These are phyloP conservation scores for Platynereis dumerilii DNA, from an alignment of 2,888 invertebrate genomes.

Conservation along the genomic window DNA sequence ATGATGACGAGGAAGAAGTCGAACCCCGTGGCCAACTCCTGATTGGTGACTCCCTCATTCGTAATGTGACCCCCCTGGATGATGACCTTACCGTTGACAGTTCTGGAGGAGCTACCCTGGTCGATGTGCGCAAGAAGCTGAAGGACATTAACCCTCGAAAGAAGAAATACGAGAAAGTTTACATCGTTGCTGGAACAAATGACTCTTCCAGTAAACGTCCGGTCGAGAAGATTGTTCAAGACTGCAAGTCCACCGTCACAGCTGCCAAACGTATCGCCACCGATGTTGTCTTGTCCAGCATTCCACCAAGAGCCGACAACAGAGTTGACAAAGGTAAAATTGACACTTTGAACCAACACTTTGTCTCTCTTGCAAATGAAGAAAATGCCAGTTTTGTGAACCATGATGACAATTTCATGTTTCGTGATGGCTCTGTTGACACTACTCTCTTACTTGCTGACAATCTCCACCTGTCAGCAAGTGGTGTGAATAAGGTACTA, in stretches of 20 bases:
- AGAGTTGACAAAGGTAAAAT: background rate
- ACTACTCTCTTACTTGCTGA: background rate
- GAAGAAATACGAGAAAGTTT: background rate
- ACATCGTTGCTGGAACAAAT: background rate
- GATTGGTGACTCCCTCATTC: constrained; percentile 6
- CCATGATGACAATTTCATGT: background rate
- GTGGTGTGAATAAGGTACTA: background rate
- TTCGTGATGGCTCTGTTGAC: background rate
- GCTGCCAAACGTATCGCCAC: background rate
- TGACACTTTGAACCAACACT: background rate
- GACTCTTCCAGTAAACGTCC: background rate
- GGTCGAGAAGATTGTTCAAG: background rate
- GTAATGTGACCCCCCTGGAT: background rate
- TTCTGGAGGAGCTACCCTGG: background rate
- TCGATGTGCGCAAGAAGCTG: too few species aligned
- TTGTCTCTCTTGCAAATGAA: background rate
- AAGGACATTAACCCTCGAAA: background rate
- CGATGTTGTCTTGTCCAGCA: background rate
- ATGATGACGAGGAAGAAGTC: background rate
- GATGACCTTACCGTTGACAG: background rate
- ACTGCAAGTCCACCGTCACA: background rate
- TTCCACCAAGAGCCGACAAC: background rate
- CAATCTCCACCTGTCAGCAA: constrained; percentile 2
- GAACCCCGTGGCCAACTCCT: background rate
- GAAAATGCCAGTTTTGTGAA: background rate